Evolutionary conservation across 2,888 invertebrate genomes (phyloP), one percentile per base, ranked within the genome.

Genomic region (Drepana falcataria): DNA sequence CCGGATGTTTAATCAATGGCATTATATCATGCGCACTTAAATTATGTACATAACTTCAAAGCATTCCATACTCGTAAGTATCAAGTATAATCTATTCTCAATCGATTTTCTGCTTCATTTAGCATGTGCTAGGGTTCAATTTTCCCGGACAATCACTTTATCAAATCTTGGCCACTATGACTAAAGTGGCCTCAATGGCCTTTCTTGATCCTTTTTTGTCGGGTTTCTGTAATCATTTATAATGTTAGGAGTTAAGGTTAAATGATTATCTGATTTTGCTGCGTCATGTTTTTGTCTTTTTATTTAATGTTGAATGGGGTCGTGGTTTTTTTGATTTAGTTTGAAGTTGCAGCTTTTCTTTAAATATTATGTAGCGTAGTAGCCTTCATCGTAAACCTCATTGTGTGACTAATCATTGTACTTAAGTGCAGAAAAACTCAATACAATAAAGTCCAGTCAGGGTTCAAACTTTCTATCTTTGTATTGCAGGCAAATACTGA

Each of bases 191-290:
- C 57, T 56, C 60, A 58, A 56, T 53, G 59, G 61, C 57, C 61
- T 58, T 53, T 35, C 7, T 51, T 58, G 54, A 53, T 52, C 53
- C 56, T 57, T 64, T 66, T 66, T 64, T 60, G 51, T 56, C 47
- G 34, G 37, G 47, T 55, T 55, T 53, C 34, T 60, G 59, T 56
- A 57, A 65, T 58, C 56, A 55, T 51, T 57, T 63, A 61, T 66
- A 66, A 66, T 61, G 64, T 61, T 21, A 56, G 53, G 55, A 59
- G 60, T 59, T 59, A 37, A 3, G 37, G 37, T 44, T 44, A 44
- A 9, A 6, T 9, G 9, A 44, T 44, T 44, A 44, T 44, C 44
- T 44, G 44, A 44, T 44, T 44, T 44, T 4, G 5, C 5, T 41
- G 2, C 37, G 37, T 37, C 5, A 41, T 7, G 9, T 44, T 44